phyloP scores from a whole-genome alignment of 2,888 invertebrate genomes.

The Pharmacophagus antenor region DNA sequence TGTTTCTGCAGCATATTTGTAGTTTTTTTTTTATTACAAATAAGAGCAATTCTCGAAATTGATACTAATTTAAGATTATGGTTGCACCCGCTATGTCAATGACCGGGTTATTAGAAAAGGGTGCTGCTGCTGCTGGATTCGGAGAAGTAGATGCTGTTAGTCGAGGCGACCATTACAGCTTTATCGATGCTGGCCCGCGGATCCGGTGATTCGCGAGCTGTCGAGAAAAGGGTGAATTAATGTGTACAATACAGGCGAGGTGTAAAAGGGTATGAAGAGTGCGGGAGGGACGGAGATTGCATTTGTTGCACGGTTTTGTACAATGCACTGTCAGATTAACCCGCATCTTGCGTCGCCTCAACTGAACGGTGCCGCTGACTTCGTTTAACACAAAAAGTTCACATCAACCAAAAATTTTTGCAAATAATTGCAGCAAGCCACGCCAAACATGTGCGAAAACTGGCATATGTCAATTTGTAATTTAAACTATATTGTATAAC shows the following conservation, averaged over 20 bases:
- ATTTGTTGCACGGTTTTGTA: slow-evolving; percentile 41
- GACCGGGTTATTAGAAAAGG: slow-evolving; percentile 71
- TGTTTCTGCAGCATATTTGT: neutral
- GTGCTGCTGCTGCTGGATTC: too few species aligned
- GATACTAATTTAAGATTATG: slow-evolving; percentile 54
- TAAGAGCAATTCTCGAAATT: slow-evolving; percentile 46
- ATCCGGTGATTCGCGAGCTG: too few species aligned
- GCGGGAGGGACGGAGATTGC: slow-evolving; percentile 37
- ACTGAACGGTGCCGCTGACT: slow-evolving; percentile 66
- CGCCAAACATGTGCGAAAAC: too few species aligned
- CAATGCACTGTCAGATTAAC: slow-evolving; percentile 51
- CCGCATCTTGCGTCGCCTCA: slow-evolving; percentile 42
- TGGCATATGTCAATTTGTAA: too few species aligned
- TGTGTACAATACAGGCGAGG: slow-evolving; percentile 37
- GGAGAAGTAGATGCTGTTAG: too few species aligned
- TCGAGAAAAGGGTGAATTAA: slow-evolving; percentile 61
- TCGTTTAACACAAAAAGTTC: slow-evolving; percentile 41
- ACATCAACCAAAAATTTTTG: neutral
- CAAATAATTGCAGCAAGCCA: neutral
- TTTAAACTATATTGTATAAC: too few species aligned
- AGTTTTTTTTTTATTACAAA: slow-evolving; percentile 45
- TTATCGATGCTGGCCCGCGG: too few species aligned
- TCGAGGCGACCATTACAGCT: too few species aligned
- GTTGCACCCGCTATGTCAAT: slow-evolving; percentile 65
- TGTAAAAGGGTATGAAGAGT: neutral